A percentile compares a stretch with the other conserved stretches of the same genome.
Conservation (phyloP, 2,797 vertebrate species). For the Ceryle rudis region DNA sequence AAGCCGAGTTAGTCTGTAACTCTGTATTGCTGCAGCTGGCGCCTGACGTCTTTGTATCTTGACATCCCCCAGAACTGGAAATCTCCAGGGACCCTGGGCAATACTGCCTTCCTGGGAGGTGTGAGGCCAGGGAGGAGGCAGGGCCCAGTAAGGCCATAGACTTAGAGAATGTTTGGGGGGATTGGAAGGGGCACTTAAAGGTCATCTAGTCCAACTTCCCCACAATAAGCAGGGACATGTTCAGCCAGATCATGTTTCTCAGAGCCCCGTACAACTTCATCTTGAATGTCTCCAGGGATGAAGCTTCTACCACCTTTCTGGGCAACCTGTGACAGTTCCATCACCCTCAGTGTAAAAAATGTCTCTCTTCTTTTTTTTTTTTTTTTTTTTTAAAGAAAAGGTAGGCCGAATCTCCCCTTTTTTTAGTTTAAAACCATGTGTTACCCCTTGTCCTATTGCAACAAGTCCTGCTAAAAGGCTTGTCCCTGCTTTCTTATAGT, state of each 20-base stretch:
- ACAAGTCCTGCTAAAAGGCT: background rate
- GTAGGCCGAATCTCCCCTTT: background rate
- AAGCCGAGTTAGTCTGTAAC: background rate
- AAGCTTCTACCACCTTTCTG: background rate
- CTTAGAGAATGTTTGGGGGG: background rate
- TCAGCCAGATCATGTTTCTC: background rate
- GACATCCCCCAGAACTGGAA: background rate
- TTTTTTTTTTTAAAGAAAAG: background rate
- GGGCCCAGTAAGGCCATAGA: rapidly evolving
- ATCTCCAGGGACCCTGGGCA: background rate
- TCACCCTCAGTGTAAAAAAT: background rate
- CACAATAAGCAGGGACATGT: background rate
- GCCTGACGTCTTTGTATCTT: background rate
- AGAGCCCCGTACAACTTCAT: background rate
- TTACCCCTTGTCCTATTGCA: background rate
- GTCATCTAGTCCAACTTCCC: background rate
- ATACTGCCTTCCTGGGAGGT: rapidly evolving
- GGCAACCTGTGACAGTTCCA: background rate
- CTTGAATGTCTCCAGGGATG: background rate
- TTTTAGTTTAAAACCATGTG: background rate
- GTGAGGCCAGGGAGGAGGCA: rapidly evolving
- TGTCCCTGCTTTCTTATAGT: background rate
- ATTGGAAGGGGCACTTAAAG: background rate
- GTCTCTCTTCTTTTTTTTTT: too few relatives aligned
- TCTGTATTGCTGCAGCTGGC: background rate